Base-by-base conservation (phyloP, 64 coral and sea anemone genomes). In the Hydrozoanthus tunicans region DNA sequence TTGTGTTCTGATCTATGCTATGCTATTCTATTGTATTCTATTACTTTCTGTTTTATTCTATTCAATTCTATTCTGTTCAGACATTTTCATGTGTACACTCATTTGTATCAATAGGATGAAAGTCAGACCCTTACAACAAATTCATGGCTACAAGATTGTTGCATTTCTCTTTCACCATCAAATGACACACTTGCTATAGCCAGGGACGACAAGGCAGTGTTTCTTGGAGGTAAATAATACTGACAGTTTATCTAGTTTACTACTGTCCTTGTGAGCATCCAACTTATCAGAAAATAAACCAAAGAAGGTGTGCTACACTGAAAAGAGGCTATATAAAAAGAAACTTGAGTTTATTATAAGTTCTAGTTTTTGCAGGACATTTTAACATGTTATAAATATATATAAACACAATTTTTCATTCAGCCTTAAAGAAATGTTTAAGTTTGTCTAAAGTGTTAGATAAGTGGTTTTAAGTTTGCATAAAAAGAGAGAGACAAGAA, bases 131-230 rank as follows among this genome's bases (percentile, higher is more conserved):
- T 71, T 10, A 74, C 73, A 55, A 27, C 91, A 79, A 63, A 17
- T 55, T 90, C 89, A 17, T 99, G 94, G 94, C 90, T 99, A 25
- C 97, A 99, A 90, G 97, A 99, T 43, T 96, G 97, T 58, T 99
- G 94, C 68, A 96, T 99, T 84, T 93, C 94, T 6, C 59, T 99
- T 8, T 99, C 97, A 23, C 97, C 97, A 80, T 95, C 92, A 32
- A 95, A 99, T 77, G 97, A 99, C 76, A 89, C 83, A 14, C 80
- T 99, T 52, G 97, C 92, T 9, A 79, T 99, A 66, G 97, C 91
- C 53, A 93, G 91, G 58, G 89, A 96, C 91, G 97, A 99, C 66
- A 99, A 95, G 62, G 89, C 94, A 51, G 94, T 99, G 51, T 96
- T 99, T 91, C 73, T 99, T 13, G 60, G 92, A 76, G 82, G 97